A percentile compares a stretch with the other conserved stretches of the same genome.
Conservation (phyloP, 37 sponge, comb jelly and placozoan species). For the Beroe forskalii region DNA sequence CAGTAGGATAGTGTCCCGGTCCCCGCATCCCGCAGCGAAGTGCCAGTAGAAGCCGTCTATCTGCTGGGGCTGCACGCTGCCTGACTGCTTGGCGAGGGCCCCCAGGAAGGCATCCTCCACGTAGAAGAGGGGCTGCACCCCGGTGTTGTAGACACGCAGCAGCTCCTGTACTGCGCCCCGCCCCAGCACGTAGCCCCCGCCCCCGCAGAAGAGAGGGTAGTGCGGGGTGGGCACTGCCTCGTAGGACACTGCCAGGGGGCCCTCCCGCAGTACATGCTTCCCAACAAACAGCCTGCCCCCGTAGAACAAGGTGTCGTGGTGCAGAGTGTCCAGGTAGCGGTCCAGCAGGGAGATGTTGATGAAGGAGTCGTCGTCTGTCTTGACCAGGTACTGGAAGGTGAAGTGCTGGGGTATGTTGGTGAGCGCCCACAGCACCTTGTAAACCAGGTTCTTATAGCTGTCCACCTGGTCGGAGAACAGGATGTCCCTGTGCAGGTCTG, state of each 20-base stretch:
- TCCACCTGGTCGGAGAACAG: background rate
- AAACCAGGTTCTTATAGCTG: background rate
- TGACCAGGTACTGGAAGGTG: background rate
- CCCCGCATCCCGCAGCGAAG: background rate
- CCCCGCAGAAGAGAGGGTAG: background rate
- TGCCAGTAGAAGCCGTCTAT: slow-evolving; percentile 5
- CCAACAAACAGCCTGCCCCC: background rate
- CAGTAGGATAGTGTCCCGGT: background rate
- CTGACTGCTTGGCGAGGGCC: background rate
- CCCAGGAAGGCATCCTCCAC: background rate
- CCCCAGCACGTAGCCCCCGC: background rate
- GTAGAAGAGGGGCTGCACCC: slow-evolving; percentile 21
- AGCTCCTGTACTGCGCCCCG: background rate
- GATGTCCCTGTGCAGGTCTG: background rate
- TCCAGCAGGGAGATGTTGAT: background rate
- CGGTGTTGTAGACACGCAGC: background rate
- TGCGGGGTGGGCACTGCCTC: background rate
- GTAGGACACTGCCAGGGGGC: background rate
- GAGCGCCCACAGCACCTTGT: background rate
- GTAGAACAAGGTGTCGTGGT: background rate
- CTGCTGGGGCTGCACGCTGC: background rate
- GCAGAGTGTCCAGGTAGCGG: background rate
- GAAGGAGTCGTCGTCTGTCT: background rate
- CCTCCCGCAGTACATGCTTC: background rate
- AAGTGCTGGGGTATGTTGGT: background rate